A percentile compares a stretch with the other conserved stretches of the same genome.
These are phyloP conservation scores for Hofmannophila pseudospretella DNA, from an alignment of 2,888 invertebrate genomes.

Conservation along the genomic window DNA sequence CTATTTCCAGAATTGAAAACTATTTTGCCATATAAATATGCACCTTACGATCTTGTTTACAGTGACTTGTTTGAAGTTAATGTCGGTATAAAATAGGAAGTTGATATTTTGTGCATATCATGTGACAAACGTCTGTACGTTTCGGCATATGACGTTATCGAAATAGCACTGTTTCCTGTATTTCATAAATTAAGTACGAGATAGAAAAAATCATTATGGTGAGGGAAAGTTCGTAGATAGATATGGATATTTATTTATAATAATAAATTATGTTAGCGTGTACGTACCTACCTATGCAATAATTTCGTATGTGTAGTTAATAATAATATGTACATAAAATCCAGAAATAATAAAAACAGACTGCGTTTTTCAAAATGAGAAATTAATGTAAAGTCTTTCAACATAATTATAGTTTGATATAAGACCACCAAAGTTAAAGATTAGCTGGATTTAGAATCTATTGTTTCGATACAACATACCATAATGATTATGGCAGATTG, in stretches of 20 bases:
- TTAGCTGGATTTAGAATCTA: constrained; percentile 7
- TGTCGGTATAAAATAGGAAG: constrained; percentile 1
- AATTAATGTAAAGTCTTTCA: no score
- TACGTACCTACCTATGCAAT: no score
- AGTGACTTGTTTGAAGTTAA: constrained; percentile 4
- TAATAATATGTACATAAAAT: no score
- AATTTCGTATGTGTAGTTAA: no score
- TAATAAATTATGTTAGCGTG: no score
- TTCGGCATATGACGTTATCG: constrained; percentile 17
- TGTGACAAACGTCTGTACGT: constrained; percentile 23
- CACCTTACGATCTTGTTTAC: constrained; percentile 9
- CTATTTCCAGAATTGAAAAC: constrained; percentile 15
- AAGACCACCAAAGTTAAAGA: constrained; percentile 11
- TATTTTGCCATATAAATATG: constrained; percentile 6
- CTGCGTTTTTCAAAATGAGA: no score
- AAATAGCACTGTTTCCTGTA: constrained; percentile 24
- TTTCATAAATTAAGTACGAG: no score
- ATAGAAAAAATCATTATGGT: no score
- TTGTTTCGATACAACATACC: constrained; percentile 6
- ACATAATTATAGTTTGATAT: constrained; percentile 1
- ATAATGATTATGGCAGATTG: constrained; percentile 6
- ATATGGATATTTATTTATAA: no score
- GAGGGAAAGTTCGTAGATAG: no score
- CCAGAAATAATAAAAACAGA: no score
- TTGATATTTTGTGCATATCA: constrained; percentile 16